Evolutionary conservation across 2,888 invertebrate species (phyloP).

Genomic region (Brenthis ino): DNA sequence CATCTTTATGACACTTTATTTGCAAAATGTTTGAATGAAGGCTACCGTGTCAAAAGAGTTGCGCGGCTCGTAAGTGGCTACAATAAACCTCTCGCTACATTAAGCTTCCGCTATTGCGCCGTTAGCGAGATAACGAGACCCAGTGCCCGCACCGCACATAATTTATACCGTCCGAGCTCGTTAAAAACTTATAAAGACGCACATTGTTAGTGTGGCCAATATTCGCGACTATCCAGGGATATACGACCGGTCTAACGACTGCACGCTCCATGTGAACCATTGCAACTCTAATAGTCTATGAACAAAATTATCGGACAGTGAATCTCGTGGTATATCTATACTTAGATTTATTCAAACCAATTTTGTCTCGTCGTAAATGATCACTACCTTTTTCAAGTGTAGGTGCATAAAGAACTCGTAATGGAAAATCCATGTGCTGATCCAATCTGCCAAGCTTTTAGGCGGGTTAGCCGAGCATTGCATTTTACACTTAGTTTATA

Average conservation of each 20-base stretch:
- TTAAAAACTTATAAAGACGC: constrained; percentile 83
- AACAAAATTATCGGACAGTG: constrained; percentile 47
- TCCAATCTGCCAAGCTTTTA: constrained; percentile 77
- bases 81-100: constrained; percentile 81
- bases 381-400: constrained; percentile 33
- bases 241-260: constrained; percentile 75
- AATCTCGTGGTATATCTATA: constrained; percentile 14
- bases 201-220: constrained; percentile 81
- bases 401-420: constrained; percentile 51
- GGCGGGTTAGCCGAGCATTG: constrained; percentile 59
- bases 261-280: constrained; percentile 51
- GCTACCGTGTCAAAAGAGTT: constrained; percentile 35
- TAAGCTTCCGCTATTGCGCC: constrained; percentile 80
- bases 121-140: constrained; percentile 82
- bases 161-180: constrained; percentile 82
- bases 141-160: constrained; percentile 78
- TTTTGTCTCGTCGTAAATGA: constrained; percentile 18
- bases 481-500: constrained; percentile 71
- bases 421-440: constrained; percentile 79
- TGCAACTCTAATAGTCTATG: constrained; percentile 52
- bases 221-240: constrained; percentile 75
- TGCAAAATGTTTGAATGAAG: constrained; percentile 22
- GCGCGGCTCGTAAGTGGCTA: constrained; percentile 72
- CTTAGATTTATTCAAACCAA: constrained; percentile 1
- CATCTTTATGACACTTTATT: constrained; percentile 17